Conservation (phyloP, 2,888 invertebrate species). For the Acrobeloides nanus region DNA sequence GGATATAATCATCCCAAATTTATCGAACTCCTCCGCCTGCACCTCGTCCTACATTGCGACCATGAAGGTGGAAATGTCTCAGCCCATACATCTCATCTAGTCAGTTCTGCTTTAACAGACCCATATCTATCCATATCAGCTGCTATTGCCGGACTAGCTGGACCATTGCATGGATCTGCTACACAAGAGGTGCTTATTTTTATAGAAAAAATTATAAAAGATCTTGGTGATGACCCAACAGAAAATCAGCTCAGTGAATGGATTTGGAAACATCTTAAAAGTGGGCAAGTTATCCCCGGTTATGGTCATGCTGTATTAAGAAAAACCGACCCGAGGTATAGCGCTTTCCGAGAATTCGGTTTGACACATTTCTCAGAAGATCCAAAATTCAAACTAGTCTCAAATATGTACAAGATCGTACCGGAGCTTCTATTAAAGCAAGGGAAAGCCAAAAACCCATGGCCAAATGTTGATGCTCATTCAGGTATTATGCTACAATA, state of each 20-base stretch:
- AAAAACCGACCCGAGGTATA: conserved; percentile 86
- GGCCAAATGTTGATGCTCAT: conserved; percentile 96
- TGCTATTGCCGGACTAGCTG: conserved; percentile 85
- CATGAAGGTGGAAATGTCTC: conserved; percentile 94
- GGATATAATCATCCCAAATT: conserved; percentile 74
- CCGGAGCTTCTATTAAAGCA: conserved; percentile 83
- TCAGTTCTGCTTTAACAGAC: conserved; percentile 85
- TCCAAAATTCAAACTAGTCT: conserved; percentile 67
- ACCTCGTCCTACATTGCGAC: conserved; percentile 69
- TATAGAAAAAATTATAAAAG: conserved; percentile 78
- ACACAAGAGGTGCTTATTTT: conserved; percentile 88
- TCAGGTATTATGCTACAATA: conserved; percentile 84
- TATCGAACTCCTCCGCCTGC: conserved; percentile 81
- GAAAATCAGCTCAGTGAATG: conserved; percentile 89
- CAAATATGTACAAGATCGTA: conserved; percentile 81
- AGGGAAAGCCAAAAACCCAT: conserved; percentile 86
- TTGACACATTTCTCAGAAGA: conserved; percentile 85
- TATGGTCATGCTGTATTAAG: conserved; percentile 91
- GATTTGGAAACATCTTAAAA: conserved; percentile 91
- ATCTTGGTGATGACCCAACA: conserved; percentile 73
- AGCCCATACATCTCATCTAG: conserved; percentile 85
- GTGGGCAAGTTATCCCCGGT: conserved; percentile 91
- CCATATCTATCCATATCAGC: conserved; percentile 82
- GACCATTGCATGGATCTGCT: conserved; percentile 88
- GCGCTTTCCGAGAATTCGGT: conserved; percentile 87